phyloP scores from a whole-genome alignment of 1,140 invertebrate genomes.

The Aphelinus certus region DNA sequence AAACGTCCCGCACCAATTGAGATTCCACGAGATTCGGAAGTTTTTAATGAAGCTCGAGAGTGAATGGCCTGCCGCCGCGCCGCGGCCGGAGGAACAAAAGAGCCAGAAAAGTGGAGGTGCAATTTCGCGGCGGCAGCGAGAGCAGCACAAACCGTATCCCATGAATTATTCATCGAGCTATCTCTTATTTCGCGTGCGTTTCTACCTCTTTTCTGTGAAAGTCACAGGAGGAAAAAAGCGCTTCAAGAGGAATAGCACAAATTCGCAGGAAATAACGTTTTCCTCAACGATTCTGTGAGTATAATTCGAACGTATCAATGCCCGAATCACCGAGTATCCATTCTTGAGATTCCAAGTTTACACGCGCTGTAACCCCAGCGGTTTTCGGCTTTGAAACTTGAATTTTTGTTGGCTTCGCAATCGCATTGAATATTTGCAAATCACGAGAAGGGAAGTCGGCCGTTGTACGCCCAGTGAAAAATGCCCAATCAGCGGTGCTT shows the following conservation, averaged over 20 bases:
- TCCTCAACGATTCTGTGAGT: neutral
- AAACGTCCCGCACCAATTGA: neutral
- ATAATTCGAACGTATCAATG: neutral
- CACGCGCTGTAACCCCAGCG: too few species aligned
- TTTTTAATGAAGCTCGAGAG: neutral
- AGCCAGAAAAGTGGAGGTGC: constrained; percentile 21
- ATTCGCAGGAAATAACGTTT: constrained; percentile 6
- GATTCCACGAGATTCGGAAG: neutral
- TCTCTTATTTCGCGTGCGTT: constrained; percentile 12
- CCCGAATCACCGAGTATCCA: neutral
- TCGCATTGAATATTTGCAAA: too few species aligned
- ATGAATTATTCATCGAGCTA: constrained; percentile 23
- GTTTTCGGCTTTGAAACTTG: too few species aligned
- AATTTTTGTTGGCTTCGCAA: too few species aligned
- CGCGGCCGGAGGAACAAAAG: neutral
- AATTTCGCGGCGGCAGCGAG: neutral
- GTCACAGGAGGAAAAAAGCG: too few species aligned
- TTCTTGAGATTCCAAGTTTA: too few species aligned
- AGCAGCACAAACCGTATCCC: neutral
- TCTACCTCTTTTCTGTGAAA: neutral
- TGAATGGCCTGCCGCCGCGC: too few species aligned
- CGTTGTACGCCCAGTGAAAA: too few species aligned
- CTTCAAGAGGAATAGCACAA: neutral
- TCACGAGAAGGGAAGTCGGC: too few species aligned
- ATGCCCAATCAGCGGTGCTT: too few species aligned